Percentiles rank a stretch among this genome's conserved stretches.
Conservation (phyloP, 1,140 invertebrate species). For the Tetramorium simillimum region DNA sequence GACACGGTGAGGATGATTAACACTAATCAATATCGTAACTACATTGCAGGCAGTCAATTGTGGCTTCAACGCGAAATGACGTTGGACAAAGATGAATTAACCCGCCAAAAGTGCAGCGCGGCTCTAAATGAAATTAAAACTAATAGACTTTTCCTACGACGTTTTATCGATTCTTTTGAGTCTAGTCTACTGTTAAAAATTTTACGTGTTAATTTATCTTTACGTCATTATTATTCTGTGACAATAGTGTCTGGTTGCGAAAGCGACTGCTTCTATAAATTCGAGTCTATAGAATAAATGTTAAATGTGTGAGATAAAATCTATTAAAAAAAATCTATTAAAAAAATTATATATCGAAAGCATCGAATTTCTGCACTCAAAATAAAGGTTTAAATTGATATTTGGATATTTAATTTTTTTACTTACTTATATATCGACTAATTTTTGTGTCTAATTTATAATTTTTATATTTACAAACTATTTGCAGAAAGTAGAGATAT, state of each 20-base stretch:
- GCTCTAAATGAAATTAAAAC: background rate
- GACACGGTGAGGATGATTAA: slow-evolving; percentile 26
- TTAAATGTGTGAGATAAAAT: too few species aligned
- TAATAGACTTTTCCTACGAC: background rate
- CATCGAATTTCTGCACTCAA: too few species aligned
- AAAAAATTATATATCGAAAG: too few species aligned
- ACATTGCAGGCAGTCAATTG: background rate
- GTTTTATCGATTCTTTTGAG: background rate
- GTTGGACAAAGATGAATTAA: background rate
- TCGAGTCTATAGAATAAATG: too few species aligned
- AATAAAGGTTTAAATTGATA: too few species aligned
- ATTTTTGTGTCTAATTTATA: too few species aligned
- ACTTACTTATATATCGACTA: too few species aligned
- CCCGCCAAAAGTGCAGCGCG: background rate
- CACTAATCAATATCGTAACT: slow-evolving; percentile 33
- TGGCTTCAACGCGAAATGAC: background rate
- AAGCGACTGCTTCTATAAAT: too few species aligned
- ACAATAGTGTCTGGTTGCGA: background rate
- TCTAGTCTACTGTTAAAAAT: background rate
- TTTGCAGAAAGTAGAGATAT: too few species aligned
- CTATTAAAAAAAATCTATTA: too few species aligned
- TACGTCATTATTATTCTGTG: background rate
- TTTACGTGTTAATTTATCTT: background rate
- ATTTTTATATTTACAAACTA: too few species aligned
- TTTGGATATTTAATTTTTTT: too few species aligned